phyloP scores from a whole-genome alignment of 2,888 invertebrate species.

The Heliconius cydno region DNA sequence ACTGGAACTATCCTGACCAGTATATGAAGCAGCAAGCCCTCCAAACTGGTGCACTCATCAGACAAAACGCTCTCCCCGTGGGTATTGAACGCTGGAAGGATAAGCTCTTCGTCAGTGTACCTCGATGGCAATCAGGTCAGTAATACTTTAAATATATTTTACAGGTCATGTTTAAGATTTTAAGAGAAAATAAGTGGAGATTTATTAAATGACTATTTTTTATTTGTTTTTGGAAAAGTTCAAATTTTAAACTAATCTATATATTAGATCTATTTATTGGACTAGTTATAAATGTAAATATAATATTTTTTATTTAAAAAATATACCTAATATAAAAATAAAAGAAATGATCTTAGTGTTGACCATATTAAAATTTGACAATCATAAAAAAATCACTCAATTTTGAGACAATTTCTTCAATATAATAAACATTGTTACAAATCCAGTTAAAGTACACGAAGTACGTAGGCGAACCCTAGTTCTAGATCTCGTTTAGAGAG shows the following conservation, averaged over 20 bases:
- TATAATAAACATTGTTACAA: neutral
- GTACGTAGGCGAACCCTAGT: slow-evolving; percentile 3
- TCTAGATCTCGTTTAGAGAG: slow-evolving; percentile 7
- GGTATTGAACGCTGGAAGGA: slow-evolving; percentile 92
- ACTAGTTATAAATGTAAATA: neutral
- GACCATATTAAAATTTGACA: neutral
- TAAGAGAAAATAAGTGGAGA: neutral
- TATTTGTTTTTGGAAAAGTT: neutral
- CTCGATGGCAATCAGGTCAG: slow-evolving; percentile 91
- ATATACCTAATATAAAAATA: neutral
- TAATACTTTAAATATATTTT: slow-evolving; percentile 35
- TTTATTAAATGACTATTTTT: neutral
- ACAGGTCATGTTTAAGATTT: neutral
- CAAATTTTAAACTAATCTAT: neutral
- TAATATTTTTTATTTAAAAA: neutral
- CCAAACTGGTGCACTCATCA: slow-evolving; percentile 85
- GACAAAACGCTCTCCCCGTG: slow-evolving; percentile 91
- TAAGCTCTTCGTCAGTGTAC: slow-evolving; percentile 92
- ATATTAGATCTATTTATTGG: neutral
- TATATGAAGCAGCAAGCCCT: slow-evolving; percentile 85
- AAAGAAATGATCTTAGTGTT: neutral
- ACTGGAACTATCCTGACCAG: slow-evolving; percentile 88
- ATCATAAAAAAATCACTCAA: neutral
- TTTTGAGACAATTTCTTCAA: neutral
- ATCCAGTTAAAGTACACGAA: neutral